These are phyloP conservation scores for Petromus typicus DNA, from an alignment of 2,113 vertebrate genomes.

Conservation along the genomic window DNA sequence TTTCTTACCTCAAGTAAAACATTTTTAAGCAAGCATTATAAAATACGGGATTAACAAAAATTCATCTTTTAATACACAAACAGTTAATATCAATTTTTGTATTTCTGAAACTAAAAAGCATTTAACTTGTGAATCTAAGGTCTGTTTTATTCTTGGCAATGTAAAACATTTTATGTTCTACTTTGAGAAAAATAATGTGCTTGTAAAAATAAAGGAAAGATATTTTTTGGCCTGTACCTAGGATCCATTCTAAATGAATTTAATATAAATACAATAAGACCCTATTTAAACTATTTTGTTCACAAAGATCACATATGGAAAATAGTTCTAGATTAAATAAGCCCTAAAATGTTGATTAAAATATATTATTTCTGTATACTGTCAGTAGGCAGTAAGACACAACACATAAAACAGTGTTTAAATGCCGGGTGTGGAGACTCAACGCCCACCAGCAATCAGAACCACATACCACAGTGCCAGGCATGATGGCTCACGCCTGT, in stretches of 20 bases:
- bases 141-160: constrained; percentile 27
- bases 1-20: background rate
- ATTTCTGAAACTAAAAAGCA: constrained; percentile 46
- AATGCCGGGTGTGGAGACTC: no score
- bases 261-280: constrained; percentile 18
- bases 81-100: constrained; percentile 15
- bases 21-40: constrained; percentile 17
- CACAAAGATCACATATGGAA: constrained; percentile 4
- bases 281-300: constrained; percentile 19
- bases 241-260: constrained; percentile 7
- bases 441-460: no score
- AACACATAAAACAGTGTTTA: background rate
- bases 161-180: background rate
- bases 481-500: no score
- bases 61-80: constrained; percentile 26
- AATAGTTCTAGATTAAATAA: constrained; percentile 3
- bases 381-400: background rate
- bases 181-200: constrained; percentile 23
- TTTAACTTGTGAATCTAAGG: constrained; percentile 24
- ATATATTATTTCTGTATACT: constrained; percentile 21
- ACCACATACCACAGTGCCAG: no score
- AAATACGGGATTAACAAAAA: constrained; percentile 2
- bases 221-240: background rate
- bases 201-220: constrained; percentile 25
- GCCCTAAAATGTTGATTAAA: constrained; percentile 54